Conservation (phyloP, 2,113 vertebrate species). For the Myrmecobius fasciatus region DNA sequence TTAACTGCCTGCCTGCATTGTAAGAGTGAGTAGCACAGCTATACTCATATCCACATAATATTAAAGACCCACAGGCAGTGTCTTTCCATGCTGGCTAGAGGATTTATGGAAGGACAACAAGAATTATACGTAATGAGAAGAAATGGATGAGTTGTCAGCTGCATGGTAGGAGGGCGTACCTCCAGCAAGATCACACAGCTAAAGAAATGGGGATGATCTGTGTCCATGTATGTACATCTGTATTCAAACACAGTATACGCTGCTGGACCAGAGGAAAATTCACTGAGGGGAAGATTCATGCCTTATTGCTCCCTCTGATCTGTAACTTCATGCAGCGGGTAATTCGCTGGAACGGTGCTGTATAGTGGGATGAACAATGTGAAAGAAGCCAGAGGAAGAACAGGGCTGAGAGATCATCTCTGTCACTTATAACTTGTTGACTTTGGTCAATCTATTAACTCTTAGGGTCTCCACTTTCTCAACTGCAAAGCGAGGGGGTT, state of each 20-base stretch:
- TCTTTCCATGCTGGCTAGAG: neutral
- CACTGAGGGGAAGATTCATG: neutral
- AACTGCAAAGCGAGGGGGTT: neutral
- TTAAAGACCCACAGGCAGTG: neutral
- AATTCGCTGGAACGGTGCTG: neutral
- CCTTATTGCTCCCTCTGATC: neutral
- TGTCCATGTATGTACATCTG: neutral
- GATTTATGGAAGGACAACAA: neutral
- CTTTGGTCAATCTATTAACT: neutral
- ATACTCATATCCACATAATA: neutral
- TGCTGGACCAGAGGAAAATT: neutral
- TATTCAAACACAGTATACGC: neutral
- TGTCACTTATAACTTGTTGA: neutral
- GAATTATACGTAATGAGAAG: neutral
- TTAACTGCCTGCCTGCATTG: neutral
- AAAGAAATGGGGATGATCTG: neutral
- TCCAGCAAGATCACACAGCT: neutral
- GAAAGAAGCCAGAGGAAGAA: neutral
- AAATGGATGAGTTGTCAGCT: neutral
- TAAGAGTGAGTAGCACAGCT: neutral
- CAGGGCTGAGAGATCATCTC: neutral
- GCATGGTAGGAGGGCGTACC: neutral
- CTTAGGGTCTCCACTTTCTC: neutral
- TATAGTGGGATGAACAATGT: neutral
- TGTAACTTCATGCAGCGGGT: neutral